These are phyloP conservation scores for Miichthys miiuy DNA, from an alignment of 2,797 vertebrate genomes.

Conservation along the genomic window DNA sequence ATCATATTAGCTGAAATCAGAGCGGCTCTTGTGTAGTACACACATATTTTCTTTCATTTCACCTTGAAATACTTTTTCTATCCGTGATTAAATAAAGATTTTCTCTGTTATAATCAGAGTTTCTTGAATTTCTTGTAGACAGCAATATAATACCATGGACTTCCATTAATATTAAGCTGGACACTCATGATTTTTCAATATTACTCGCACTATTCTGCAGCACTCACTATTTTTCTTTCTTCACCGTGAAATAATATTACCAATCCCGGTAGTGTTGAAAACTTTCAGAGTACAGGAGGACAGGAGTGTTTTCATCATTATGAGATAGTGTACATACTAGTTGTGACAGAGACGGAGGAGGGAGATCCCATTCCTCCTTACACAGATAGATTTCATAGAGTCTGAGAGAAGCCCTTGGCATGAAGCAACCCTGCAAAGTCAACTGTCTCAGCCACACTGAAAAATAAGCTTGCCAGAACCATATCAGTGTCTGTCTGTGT, in stretches of 20 bases:
- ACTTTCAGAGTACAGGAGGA: not conserved
- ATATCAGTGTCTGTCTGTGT: constrained; percentile 21
- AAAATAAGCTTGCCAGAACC: constrained; percentile 47
- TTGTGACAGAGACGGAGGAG: constrained; percentile 41
- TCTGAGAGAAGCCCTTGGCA: constrained; percentile 59
- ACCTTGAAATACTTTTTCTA: too few relatives aligned
- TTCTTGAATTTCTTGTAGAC: too few relatives aligned
- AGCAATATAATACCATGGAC: too few relatives aligned
- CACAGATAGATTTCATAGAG: constrained; percentile 51
- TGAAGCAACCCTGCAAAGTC: constrained; percentile 70
- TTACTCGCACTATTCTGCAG: too few relatives aligned
- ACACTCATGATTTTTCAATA: not conserved
- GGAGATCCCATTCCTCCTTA: constrained; percentile 26
- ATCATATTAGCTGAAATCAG: not conserved
- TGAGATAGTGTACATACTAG: not conserved
- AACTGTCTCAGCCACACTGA: constrained; percentile 60
- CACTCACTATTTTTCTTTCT: too few relatives aligned
- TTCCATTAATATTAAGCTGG: too few relatives aligned
- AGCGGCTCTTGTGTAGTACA: too few relatives aligned
- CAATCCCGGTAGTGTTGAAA: not conserved
- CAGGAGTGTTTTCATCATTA: constrained; percentile 16
- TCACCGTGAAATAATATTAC: not conserved
- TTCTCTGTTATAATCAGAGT: too few relatives aligned
- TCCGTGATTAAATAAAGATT: too few relatives aligned
- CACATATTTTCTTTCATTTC: not conserved